Conservation (phyloP, 2,888 invertebrate species). For the Bugula neritina region DNA sequence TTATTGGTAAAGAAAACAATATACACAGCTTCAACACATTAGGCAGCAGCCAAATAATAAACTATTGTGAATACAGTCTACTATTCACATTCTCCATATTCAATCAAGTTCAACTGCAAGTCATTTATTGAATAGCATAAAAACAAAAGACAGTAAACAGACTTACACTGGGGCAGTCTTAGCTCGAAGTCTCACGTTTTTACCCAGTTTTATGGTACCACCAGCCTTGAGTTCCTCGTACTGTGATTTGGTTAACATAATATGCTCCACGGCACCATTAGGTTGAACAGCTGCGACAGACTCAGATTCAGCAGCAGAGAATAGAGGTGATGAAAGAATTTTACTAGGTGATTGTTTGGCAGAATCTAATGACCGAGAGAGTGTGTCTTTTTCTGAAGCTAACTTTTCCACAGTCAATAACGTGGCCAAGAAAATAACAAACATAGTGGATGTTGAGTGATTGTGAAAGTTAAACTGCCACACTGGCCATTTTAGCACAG, state of each 20-base stretch:
- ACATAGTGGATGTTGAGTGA: background rate
- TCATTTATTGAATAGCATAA: too few species aligned
- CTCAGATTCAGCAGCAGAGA: constrained; percentile 1
- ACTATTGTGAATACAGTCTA: too few species aligned
- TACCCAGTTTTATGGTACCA: constrained; percentile 17
- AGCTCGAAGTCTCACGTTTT: background rate
- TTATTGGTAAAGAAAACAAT: too few species aligned
- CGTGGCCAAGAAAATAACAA: background rate
- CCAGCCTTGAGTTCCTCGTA: constrained; percentile 24
- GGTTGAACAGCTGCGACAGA: constrained; percentile 17
- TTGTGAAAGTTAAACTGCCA: too few species aligned
- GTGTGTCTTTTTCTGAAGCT: constrained; percentile 3
- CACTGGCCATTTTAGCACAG: too few species aligned
- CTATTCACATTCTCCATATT: too few species aligned
- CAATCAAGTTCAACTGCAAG: too few species aligned
- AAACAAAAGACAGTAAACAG: background rate
- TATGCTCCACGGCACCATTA: constrained; percentile 19
- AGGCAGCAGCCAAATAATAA: too few species aligned
- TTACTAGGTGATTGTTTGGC: background rate
- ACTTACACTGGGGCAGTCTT: constrained; percentile 11
- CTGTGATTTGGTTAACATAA: constrained; percentile 23
- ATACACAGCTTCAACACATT: too few species aligned
- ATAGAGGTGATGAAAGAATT: background rate
- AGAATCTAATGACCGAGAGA: background rate
- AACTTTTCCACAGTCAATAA: constrained; percentile 15